Conservation (phyloP, 2,797 vertebrate species). For the Sylvia borin region DNA sequence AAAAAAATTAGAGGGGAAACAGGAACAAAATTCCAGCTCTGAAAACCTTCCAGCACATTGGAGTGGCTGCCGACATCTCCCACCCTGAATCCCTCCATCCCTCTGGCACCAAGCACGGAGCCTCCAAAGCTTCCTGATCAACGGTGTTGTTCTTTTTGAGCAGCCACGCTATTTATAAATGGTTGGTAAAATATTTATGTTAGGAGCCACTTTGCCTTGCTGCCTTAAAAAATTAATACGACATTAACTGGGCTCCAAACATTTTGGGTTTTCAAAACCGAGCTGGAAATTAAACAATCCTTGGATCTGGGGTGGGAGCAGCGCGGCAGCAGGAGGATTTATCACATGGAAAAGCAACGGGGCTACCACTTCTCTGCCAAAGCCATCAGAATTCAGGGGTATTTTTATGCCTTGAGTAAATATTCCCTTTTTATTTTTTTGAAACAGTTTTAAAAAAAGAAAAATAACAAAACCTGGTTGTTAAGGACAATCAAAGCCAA, state of each 20-base stretch:
- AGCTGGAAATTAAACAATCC: conserved; percentile 64
- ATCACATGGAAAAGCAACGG: conserved; percentile 51
- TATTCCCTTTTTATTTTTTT: conserved; percentile 13
- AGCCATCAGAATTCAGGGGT: conserved; percentile 33
- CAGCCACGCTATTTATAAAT: conserved; percentile 62
- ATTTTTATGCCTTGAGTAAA: conserved; percentile 62
- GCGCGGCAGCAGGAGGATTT: conserved; percentile 47
- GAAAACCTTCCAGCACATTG: not conserved
- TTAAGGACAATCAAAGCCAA: conserved; percentile 57
- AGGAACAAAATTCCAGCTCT: not conserved
- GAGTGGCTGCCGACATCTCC: not conserved
- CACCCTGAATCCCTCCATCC: not conserved
- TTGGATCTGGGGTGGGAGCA: conserved; percentile 40
- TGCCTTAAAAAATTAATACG: conserved; percentile 67
- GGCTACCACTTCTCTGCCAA: conserved; percentile 47
- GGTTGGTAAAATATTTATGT: conserved; percentile 70
- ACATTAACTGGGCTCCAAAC: conserved; percentile 41
- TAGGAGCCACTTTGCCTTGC: conserved; percentile 54
- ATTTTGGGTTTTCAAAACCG: conserved; percentile 36
- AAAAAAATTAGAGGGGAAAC: not conserved
- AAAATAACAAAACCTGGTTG: conserved; percentile 45
- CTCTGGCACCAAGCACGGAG: not conserved
- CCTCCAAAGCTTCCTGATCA: not conserved
- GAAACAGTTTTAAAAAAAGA: not conserved
- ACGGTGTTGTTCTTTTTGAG: not conserved